Evolutionary conservation across 23 tunicate species (phyloP).

Genomic region (Styela clava): DNA sequence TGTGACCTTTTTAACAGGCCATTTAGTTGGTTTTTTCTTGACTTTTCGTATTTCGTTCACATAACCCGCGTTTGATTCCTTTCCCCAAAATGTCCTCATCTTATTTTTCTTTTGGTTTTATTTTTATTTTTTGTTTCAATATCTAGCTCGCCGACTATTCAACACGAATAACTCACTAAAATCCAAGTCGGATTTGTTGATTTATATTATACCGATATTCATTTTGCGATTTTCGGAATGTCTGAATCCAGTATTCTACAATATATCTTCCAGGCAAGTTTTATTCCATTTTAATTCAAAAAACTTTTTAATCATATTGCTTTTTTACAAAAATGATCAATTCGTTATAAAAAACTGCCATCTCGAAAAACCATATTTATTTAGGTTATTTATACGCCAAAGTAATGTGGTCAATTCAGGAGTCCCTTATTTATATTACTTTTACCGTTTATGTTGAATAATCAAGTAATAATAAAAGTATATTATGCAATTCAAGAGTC

Average conservation of each 20-base stretch:
- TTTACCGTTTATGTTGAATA: too few species aligned
- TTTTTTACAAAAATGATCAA: too few species aligned
- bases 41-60: neutral
- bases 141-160: neutral
- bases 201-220: neutral
- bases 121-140: neutral
- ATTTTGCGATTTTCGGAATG: neutral
- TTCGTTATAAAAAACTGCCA: too few species aligned
- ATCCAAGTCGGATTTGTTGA: neutral
- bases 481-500: too few species aligned
- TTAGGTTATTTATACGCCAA: too few species aligned
- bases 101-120: neutral
- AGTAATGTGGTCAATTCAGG: too few species aligned
- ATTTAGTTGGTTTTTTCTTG: too few species aligned
- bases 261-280: neutral
- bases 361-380: too few species aligned
- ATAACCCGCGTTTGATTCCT: neutral
- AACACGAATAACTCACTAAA: neutral
- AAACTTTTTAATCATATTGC: too few species aligned
- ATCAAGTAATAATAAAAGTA: too few species aligned
- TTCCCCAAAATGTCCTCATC: neutral
- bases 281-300: neutral
- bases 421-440: too few species aligned
- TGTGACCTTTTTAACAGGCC: too few species aligned
- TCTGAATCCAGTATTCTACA: slow-evolving; percentile 4